Evolutionary conservation across 1,140 invertebrate species (phyloP).

Genomic region (Chironomus striatipennis): DNA sequence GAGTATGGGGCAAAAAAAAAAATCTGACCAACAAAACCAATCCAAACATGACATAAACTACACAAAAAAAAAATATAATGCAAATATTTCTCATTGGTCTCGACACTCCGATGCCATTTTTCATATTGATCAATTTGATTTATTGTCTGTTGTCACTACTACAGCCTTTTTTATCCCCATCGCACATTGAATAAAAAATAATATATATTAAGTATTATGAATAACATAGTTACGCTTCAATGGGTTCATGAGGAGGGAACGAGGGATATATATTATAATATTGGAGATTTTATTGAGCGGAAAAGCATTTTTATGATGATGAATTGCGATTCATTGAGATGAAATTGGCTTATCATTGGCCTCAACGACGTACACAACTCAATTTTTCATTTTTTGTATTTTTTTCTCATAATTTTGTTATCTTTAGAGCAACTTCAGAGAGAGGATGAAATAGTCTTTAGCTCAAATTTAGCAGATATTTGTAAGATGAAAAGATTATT

Average conservation of each 20-base stretch:
- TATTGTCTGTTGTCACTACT: slow-evolving; percentile 12
- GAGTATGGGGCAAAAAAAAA: background rate
- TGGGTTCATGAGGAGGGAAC: background rate
- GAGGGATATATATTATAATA: background rate
- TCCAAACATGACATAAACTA: background rate
- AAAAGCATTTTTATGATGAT: slow-evolving; percentile 14
- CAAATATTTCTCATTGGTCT: background rate
- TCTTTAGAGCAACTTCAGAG: no score
- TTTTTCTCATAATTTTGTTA: background rate
- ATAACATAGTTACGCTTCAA: slow-evolving; percentile 1
- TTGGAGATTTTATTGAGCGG: background rate
- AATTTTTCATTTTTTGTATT: background rate
- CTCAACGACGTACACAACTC: background rate
- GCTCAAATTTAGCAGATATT: no score
- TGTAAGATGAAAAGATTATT: no score
- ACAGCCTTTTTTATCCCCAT: slow-evolving; percentile 1
- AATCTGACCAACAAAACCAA: slow-evolving; percentile 12
- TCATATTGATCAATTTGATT: slow-evolving; percentile 14
- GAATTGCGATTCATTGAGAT: slow-evolving; percentile 12
- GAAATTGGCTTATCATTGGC: slow-evolving; percentile 6
- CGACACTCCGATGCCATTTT: slow-evolving; percentile 9
- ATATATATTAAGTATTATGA: background rate
- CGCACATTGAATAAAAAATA: background rate
- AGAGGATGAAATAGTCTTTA: no score
- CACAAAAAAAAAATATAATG: background rate